Percentiles rank a stretch among this genome's conserved stretches.
These are phyloP conservation scores for Selene dorsalis DNA, from an alignment of 2,797 vertebrate genomes.

Conservation along the genomic window DNA sequence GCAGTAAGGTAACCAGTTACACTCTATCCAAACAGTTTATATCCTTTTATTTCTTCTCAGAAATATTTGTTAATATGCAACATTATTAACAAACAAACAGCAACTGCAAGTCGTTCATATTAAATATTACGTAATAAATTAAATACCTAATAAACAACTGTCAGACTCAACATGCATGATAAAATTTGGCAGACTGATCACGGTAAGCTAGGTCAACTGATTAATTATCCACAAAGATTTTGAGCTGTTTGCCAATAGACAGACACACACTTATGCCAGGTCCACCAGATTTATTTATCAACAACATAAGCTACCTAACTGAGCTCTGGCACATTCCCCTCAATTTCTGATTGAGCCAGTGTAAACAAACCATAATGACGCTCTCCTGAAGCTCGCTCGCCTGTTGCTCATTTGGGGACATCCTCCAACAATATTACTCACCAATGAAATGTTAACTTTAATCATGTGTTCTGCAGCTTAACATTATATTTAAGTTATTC, in stretches of 20 bases:
- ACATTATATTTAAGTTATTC: too few relatives aligned
- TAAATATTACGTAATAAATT: neutral
- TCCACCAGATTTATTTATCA: conserved; percentile 11
- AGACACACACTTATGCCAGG: neutral
- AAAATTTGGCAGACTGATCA: neutral
- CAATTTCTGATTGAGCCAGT: neutral
- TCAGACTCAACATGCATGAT: conserved; percentile 3
- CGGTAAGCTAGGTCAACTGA: neutral
- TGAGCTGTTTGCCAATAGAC: conserved; percentile 3
- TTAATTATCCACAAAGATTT: neutral
- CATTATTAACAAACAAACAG: neutral
- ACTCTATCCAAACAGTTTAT: neutral
- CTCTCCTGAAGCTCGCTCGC: neutral
- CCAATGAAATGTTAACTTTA: too few relatives aligned
- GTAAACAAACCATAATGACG: neutral
- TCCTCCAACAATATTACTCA: too few relatives aligned
- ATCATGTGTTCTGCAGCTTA: too few relatives aligned
- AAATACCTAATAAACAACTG: conserved; percentile 13
- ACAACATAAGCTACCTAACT: neutral
- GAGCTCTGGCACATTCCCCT: neutral
- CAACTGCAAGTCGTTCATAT: neutral
- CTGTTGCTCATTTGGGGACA: neutral
- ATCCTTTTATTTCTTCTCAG: neutral
- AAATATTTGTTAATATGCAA: neutral
- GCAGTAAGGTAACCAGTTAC: neutral